Evolutionary conservation across 2,113 vertebrate genomes (phyloP).

Genomic region (Cacatua alba): DNA sequence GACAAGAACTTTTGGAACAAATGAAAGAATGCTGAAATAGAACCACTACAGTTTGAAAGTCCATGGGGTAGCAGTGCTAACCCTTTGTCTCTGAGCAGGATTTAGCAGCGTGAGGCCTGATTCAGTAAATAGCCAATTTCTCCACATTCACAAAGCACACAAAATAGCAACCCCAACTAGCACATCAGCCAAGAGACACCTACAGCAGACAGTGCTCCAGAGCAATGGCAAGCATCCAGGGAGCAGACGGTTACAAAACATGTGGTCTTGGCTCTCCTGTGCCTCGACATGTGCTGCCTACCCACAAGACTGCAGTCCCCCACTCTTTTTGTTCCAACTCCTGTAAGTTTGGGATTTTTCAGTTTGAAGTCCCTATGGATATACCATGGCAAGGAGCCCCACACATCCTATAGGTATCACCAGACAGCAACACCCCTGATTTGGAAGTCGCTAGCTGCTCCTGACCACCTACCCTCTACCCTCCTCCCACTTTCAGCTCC

Average conservation of each 20-base stretch:
- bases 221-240: not conserved
- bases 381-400: rapidly evolving
- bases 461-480: not conserved
- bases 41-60: not conserved
- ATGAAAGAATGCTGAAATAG: not conserved
- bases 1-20: not conserved
- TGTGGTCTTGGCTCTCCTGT: not conserved
- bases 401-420: not conserved
- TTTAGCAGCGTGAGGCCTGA: not conserved
- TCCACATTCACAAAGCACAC: not conserved
- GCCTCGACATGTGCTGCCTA: not conserved
- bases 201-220: not conserved
- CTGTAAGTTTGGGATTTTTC: not conserved
- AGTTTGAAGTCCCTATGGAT: not conserved
- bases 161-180: not conserved
- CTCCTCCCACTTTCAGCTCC: not conserved
- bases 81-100: not conserved
- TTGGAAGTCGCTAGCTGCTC: not conserved
- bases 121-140: not conserved
- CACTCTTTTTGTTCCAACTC: not conserved
- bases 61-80: not conserved
- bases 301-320: not conserved
- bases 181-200: not conserved
- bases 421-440: not conserved
- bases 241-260: not conserved